Evolutionary conservation across 2,888 invertebrate species (phyloP).

Genomic region (Drosophila fulvimacula): DNA sequence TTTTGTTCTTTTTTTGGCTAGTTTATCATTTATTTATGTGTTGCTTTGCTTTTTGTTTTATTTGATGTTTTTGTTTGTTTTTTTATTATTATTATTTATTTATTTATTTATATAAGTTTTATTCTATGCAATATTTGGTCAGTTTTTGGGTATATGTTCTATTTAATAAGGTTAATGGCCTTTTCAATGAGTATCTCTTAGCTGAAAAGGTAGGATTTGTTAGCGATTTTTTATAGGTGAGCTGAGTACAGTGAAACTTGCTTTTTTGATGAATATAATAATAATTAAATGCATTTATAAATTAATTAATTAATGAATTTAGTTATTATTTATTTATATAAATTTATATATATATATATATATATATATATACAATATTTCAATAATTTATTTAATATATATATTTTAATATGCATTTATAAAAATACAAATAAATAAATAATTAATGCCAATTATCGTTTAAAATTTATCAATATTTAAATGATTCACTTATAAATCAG

Average conservation of each 20-base stretch:
- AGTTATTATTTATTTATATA: too few species aligned
- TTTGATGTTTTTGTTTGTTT: conserved; percentile 4
- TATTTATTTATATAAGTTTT: conserved; percentile 11
- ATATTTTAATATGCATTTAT: too few species aligned
- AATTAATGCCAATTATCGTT: not conserved
- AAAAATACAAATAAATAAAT: not conserved
- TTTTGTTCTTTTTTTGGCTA: conserved; percentile 31
- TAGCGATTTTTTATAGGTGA: not conserved
- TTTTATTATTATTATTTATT: too few species aligned
- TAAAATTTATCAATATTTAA: not conserved
- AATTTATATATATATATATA: too few species aligned
- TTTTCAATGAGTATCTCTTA: conserved; percentile 23
- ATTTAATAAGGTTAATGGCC: conserved; percentile 21
- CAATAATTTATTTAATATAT: not conserved
- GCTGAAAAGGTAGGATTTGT: not conserved
- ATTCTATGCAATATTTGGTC: conserved; percentile 41
- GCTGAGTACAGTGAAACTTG: not conserved
- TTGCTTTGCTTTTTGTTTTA: conserved; percentile 6
- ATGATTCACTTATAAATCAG: not conserved
- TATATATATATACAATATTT: not conserved
- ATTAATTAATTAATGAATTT: too few species aligned
- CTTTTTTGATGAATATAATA: not conserved
- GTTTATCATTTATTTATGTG: conserved; percentile 20
- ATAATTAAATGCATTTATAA: too few species aligned
- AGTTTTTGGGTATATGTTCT: conserved; percentile 27